A percentile compares a stretch with the other conserved stretches of the same genome.
Evolutionary conservation across 2,888 invertebrate species (phyloP).

Genomic region (Clunio marinus): DNA sequence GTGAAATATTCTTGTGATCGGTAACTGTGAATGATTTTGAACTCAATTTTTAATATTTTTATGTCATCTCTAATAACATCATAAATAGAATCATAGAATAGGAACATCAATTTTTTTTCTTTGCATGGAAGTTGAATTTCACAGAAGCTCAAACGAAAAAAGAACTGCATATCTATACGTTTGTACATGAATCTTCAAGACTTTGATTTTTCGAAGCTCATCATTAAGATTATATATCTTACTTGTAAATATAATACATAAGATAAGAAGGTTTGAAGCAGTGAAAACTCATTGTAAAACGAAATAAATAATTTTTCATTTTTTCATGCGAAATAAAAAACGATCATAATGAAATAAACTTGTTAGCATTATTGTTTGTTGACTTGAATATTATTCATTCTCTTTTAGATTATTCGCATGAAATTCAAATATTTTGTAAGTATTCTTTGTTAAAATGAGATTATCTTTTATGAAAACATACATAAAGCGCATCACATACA

Average conservation of each 20-base stretch:
- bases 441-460: constrained; percentile 37
- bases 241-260: not conserved
- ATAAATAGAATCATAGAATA: not conserved
- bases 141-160: no score
- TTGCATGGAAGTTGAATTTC: not conserved
- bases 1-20: no score
- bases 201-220: constrained; percentile 27
- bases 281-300: not conserved
- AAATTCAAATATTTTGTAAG: constrained; percentile 28
- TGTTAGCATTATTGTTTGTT: constrained; percentile 37
- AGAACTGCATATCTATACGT: no score
- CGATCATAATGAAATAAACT: constrained; percentile 31
- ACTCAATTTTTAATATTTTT: not conserved
- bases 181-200: no score
- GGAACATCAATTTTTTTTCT: not conserved
- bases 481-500: constrained; percentile 36
- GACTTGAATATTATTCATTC: constrained; percentile 29
- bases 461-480: constrained; percentile 30
- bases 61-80: constrained; percentile 18
- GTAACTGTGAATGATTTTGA: no score
- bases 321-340: not conserved
- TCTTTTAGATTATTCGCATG: constrained; percentile 32
- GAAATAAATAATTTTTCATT: not conserved
- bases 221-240: constrained; percentile 30
- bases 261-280: not conserved